A percentile compares a stretch with the other conserved stretches of the same genome.
phyloP scores from a whole-genome alignment of 2,113 vertebrate species.

The Pogona vitticeps region DNA sequence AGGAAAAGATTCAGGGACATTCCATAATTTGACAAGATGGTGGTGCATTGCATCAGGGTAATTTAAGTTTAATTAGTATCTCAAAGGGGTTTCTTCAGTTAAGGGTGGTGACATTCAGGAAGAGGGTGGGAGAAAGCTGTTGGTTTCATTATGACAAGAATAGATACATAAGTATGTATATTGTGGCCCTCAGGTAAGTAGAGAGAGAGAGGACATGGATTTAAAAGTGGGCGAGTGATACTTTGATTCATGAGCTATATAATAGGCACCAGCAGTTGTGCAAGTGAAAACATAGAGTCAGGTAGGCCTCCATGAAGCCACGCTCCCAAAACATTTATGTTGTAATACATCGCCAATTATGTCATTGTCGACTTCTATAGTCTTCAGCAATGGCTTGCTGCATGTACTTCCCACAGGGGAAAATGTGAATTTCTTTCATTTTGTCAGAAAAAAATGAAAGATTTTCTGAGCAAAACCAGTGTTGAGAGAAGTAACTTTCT shows the following conservation, averaged over 20 bases:
- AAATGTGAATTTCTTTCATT: too few relatives aligned
- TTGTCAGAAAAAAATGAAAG: too few relatives aligned
- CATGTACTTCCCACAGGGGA: background rate
- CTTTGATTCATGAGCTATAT: constrained; percentile 54
- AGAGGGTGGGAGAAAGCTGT: constrained; percentile 42
- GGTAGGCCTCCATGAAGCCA: background rate
- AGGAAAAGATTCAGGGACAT: background rate
- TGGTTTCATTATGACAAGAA: constrained; percentile 66
- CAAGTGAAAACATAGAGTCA: constrained; percentile 30
- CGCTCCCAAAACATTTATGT: background rate
- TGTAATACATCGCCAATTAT: background rate
- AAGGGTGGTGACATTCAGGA: constrained; percentile 37
- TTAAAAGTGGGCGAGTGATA: constrained; percentile 55
- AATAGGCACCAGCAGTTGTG: constrained; percentile 38
- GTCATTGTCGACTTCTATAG: background rate
- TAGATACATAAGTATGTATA: constrained; percentile 52
- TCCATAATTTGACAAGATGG: background rate
- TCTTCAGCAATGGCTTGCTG: background rate
- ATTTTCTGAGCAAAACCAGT: too few relatives aligned
- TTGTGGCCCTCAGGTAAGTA: constrained; percentile 63
- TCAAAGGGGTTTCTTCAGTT: background rate
- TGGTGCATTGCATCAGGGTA: background rate
- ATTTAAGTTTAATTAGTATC: constrained; percentile 2
- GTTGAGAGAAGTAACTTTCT: too few relatives aligned
- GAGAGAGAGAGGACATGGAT: constrained; percentile 63